These are phyloP conservation scores for Myotis findleyi DNA, from an alignment of 2,797 vertebrate genomes.

Conservation along the genomic window DNA sequence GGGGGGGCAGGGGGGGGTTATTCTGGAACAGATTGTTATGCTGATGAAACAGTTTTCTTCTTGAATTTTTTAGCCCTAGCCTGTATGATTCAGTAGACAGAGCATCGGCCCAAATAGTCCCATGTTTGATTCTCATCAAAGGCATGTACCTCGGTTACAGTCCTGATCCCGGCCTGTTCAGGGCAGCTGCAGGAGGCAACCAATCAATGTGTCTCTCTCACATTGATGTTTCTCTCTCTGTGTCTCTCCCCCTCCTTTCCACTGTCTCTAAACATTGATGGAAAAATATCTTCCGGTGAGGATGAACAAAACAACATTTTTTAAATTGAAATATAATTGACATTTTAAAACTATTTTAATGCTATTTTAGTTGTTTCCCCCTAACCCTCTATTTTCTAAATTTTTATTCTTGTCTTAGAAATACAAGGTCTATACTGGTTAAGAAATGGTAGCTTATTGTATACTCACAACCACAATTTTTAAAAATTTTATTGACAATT, in stretches of 20 bases:
- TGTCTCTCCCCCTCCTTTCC: too few species aligned
- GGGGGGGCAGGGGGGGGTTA: too few species aligned
- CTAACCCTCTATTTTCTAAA: neutral
- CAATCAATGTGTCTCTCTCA: too few species aligned
- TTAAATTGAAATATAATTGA: neutral
- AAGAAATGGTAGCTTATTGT: neutral
- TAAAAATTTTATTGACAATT: neutral
- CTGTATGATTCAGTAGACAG: too few species aligned
- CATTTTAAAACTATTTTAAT: neutral
- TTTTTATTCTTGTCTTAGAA: neutral
- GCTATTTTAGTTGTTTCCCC: neutral
- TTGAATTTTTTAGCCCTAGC: neutral
- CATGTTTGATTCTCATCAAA: too few species aligned
- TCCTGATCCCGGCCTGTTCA: too few species aligned
- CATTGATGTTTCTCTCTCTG: too few species aligned
- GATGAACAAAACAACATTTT: neutral
- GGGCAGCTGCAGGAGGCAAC: too few species aligned
- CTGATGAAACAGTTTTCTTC: neutral
- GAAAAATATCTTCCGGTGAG: too few species aligned
- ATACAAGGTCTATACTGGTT: neutral
- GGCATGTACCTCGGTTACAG: too few species aligned
- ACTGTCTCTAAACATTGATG: too few species aligned
- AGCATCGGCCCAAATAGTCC: too few species aligned
- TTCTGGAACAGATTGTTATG: neutral
- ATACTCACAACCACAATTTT: neutral